Evolutionary conservation across 2,797 vertebrate species (phyloP).

Genomic region (Bucorvus abyssinicus): DNA sequence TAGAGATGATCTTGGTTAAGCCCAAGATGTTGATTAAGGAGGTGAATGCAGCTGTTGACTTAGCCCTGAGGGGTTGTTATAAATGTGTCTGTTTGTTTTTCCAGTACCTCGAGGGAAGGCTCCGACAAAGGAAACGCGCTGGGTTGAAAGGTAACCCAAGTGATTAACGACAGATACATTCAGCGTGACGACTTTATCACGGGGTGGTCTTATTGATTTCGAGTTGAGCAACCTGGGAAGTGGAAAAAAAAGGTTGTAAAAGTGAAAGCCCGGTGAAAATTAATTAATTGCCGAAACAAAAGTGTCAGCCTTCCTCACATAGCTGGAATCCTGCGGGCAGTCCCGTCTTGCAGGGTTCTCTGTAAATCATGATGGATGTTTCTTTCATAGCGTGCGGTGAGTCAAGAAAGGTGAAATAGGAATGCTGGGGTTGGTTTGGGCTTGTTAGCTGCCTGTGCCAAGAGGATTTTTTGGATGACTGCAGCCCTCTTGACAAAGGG

Average conservation of each 20-base stretch:
- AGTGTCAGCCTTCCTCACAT: neutral
- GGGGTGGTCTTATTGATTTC: constrained; percentile 62
- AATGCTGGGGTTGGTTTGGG: constrained; percentile 5
- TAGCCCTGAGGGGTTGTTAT: constrained; percentile 48
- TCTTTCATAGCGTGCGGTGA: neutral
- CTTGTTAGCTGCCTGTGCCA: neutral
- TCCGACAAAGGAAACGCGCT: constrained; percentile 55
- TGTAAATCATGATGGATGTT: neutral
- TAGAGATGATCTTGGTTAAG: constrained; percentile 24
- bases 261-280: neutral
- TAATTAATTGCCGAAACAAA: neutral
- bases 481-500: neutral
- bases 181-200: constrained; percentile 34
- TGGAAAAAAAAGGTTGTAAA: neutral
- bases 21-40: constrained; percentile 41
- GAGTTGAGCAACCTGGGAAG: constrained; percentile 36
- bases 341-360: neutral
- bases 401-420: neutral
- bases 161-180: constrained; percentile 70
- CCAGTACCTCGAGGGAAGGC: constrained; percentile 29
- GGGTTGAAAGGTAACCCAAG: constrained; percentile 64
- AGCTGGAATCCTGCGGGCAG: neutral
- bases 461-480: neutral
- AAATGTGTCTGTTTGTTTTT: constrained; percentile 61
- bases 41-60: constrained; percentile 57